A percentile compares a stretch with the other conserved stretches of the same genome.
phyloP scores from a whole-genome alignment of 2,113 vertebrate genomes.

The Neogobius melanostomus region DNA sequence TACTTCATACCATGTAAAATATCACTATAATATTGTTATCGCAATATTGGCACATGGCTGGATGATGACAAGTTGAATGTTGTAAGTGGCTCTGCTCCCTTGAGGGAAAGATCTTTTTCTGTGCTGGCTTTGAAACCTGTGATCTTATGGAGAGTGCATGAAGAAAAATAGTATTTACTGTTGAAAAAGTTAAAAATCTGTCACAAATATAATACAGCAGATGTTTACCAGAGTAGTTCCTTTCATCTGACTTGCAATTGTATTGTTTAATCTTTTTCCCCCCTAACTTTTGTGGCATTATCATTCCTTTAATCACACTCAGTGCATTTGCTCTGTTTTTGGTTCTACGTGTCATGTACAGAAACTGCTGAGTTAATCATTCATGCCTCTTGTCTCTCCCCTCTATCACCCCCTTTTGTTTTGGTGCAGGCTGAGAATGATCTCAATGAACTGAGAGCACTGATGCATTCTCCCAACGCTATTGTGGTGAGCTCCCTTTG shows the following conservation, averaged over 20 bases:
- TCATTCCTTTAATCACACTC: no score
- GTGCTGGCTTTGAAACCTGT: not conserved
- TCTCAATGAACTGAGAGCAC: slow-evolving; percentile 98
- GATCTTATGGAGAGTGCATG: not conserved
- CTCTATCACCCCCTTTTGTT: slow-evolving; percentile 63
- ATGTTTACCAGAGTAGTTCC: not conserved
- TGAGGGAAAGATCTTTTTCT: no score
- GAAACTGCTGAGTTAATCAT: slow-evolving; percentile 68
- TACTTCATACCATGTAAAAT: no score
- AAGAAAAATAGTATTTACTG: no score
- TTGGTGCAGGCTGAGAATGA: slow-evolving; percentile 96
- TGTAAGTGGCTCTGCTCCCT: no score
- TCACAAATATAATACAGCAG: no score
- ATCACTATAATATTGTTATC: no score
- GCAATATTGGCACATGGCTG: not conserved
- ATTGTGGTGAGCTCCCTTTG: slow-evolving; percentile 92
- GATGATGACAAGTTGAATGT: not conserved
- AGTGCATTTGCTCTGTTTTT: not conserved
- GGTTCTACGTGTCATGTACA: slow-evolving; percentile 21
- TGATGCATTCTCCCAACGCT: slow-evolving; percentile 99
- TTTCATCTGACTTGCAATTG: not conserved
- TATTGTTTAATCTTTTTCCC: not conserved
- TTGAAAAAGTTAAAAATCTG: no score
- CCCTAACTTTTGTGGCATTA: not conserved
- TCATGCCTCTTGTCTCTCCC: slow-evolving; percentile 75